phyloP scores from a whole-genome alignment of 2,113 vertebrate genomes.

The Okapia johnstoni region DNA sequence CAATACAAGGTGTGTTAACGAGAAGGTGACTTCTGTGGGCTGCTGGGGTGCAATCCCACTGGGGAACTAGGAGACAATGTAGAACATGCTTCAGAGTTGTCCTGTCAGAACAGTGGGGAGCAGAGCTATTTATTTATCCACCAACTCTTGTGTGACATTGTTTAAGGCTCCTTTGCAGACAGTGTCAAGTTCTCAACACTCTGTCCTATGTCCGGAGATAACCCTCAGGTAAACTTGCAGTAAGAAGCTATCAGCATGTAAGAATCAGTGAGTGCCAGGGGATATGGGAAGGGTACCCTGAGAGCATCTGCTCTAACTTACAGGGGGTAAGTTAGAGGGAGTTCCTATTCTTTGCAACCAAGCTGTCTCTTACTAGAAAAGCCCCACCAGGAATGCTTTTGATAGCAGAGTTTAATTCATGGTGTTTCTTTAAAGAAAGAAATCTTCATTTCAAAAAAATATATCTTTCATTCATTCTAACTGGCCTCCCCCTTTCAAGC shows the following conservation, averaged over 20 bases:
- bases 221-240: not conserved
- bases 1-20: accelerated
- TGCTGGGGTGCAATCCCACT: not conserved
- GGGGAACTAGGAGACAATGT: not conserved
- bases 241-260: not conserved
- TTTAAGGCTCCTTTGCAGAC: not conserved
- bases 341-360: not conserved
- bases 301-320: not conserved
- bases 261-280: not conserved
- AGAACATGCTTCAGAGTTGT: not conserved
- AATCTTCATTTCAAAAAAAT: not conserved
- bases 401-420: not conserved
- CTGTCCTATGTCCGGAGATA: not conserved
- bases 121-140: not conserved
- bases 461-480: constrained; percentile 5
- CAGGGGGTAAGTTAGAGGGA: not conserved
- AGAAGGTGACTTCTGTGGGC: not conserved
- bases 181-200: not conserved
- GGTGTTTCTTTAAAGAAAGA: not conserved
- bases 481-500: not conserved
- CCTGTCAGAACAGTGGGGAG: not conserved
- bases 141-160: not conserved
- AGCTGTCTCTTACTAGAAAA: not conserved
- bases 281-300: accelerated
- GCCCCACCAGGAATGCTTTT: not conserved